These are phyloP conservation scores for Paedocypris micromegethes DNA, from an alignment of 2,797 vertebrate genomes.

Conservation along the genomic window DNA sequence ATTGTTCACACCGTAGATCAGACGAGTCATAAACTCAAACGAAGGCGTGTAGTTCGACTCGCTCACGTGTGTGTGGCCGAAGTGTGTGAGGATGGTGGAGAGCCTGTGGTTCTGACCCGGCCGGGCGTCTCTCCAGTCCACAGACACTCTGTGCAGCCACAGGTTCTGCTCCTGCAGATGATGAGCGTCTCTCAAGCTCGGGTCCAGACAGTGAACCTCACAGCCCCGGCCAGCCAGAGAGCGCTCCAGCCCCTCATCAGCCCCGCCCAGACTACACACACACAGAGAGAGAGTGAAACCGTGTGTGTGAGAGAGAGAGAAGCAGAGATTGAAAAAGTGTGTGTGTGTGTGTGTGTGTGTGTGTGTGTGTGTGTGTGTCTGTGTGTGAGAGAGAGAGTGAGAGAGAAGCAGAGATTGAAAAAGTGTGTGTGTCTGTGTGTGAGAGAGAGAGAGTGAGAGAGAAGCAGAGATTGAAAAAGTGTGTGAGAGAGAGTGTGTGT, in stretches of 20 bases:
- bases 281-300: not conserved
- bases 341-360: too few relatives aligned
- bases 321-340: too few relatives aligned
- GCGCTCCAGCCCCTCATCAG: conserved; percentile 76
- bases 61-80: conserved; percentile 86
- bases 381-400: too few relatives aligned
- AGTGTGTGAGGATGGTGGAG: conserved; percentile 83
- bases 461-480: not conserved
- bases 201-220: conserved; percentile 91
- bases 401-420: too few relatives aligned
- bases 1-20: too few relatives aligned
- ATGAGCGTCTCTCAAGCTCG: conserved; percentile 78
- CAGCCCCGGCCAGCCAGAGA: conserved; percentile 75
- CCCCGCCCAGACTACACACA: conserved; percentile 65
- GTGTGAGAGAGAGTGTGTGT: not conserved
- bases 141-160: conserved; percentile 86
- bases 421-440: too few relatives aligned
- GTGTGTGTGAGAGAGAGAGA: too few relatives aligned
- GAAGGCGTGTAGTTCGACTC: not conserved
- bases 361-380: too few relatives aligned
- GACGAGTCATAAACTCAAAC: too few relatives aligned
- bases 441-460: too few relatives aligned
- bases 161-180: conserved; percentile 69
- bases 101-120: conserved; percentile 82
- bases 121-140: conserved; percentile 90